These are phyloP conservation scores for Abramis brama DNA, from an alignment of 2,113 vertebrate genomes.

Conservation along the genomic window DNA sequence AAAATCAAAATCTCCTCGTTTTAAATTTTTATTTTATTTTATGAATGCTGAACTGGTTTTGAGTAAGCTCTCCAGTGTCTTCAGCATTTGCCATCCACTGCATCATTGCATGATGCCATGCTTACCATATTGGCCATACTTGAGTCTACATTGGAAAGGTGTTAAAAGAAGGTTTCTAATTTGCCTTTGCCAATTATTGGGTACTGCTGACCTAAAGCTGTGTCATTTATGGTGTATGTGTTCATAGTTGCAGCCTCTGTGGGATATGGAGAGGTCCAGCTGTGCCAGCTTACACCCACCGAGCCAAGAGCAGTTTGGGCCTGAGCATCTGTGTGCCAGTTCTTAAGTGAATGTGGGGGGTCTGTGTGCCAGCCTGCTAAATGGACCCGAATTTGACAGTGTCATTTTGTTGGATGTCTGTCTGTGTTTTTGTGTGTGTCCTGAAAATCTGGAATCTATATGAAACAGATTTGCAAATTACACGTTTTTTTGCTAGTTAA, in stretches of 20 bases:
- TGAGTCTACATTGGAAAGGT: not conserved
- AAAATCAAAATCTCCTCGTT: too few relatives aligned
- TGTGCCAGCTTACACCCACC: slow-evolving; percentile 52
- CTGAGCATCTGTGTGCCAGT: slow-evolving; percentile 47
- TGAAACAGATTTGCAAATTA: not conserved
- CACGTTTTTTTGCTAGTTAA: not conserved
- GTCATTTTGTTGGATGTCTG: slow-evolving; percentile 42
- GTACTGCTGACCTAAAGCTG: slow-evolving; percentile 9
- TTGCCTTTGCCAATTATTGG: not conserved
- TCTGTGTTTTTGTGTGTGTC: slow-evolving; percentile 19
- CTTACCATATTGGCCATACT: not conserved
- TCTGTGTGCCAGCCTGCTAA: slow-evolving; percentile 55
- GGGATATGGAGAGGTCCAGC: slow-evolving; percentile 52
- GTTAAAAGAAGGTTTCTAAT: not conserved
- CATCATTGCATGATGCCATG: not conserved
- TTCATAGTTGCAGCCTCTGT: slow-evolving; percentile 28
- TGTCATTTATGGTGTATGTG: slow-evolving; percentile 8
- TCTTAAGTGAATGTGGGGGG: slow-evolving; percentile 23
- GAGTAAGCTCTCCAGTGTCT: not conserved
- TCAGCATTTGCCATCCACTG: not conserved
- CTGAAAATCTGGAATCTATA: not conserved
- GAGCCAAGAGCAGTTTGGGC: slow-evolving; percentile 52
- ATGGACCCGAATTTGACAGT: slow-evolving; percentile 38
- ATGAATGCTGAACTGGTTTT: not conserved
- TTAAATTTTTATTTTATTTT: not conserved